Conservation (phyloP, 1,140 invertebrate genomes). For the Octopus sinensis region DNA sequence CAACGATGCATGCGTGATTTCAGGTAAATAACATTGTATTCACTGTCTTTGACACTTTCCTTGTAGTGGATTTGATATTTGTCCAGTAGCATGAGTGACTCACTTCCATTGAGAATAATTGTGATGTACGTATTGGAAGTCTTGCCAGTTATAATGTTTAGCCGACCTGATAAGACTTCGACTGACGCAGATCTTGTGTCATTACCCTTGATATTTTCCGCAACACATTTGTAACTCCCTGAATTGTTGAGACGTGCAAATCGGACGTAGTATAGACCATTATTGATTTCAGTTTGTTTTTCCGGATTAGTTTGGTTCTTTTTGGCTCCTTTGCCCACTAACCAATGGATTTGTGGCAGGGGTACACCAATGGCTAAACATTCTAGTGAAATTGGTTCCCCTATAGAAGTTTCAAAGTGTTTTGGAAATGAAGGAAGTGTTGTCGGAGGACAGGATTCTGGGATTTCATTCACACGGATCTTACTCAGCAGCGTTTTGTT, state of each 20-base stretch:
- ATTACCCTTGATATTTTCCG: conserved; percentile 38
- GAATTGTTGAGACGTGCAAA: conserved; percentile 37
- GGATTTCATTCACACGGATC: conserved; percentile 41
- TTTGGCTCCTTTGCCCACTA: conserved; percentile 52
- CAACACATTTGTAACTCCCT: conserved; percentile 49
- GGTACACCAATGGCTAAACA: conserved; percentile 59
- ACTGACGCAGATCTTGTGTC: conserved; percentile 50
- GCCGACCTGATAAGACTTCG: conserved; percentile 50
- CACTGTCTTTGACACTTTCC: conserved; percentile 20
- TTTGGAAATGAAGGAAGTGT: conserved; percentile 47
- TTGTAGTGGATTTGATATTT: conserved; percentile 57
- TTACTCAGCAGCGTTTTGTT: conserved; percentile 43
- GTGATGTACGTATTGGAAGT: conserved; percentile 57
- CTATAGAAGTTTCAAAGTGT: conserved; percentile 52
- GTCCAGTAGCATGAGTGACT: conserved; percentile 47
- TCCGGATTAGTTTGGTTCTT: conserved; percentile 47
- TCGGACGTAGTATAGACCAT: conserved; percentile 50
- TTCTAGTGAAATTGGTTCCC: conserved; percentile 54
- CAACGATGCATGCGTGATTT: conserved; percentile 46
- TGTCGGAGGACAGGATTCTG: conserved; percentile 48
- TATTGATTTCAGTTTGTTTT: conserved; percentile 42
- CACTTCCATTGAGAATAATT: conserved; percentile 59
- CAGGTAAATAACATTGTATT: conserved; percentile 39
- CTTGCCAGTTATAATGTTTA: conserved; percentile 50
- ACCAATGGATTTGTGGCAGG: conserved; percentile 55